Conservation (phyloP, 2,797 vertebrate genomes). For the Myiothlypis chrysogaster region DNA sequence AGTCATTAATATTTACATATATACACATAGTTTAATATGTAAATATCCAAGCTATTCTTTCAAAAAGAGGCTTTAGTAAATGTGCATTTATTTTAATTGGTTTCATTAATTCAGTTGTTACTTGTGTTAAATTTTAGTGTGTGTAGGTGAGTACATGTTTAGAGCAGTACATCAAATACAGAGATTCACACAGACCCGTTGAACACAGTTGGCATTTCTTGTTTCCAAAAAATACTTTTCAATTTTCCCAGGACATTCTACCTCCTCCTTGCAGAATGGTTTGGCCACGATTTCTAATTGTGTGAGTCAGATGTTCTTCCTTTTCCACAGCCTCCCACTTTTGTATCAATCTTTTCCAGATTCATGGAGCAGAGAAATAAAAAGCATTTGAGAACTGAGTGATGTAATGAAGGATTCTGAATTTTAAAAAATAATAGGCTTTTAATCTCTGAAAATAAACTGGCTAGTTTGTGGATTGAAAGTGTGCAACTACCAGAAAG, state of each 20-base stretch:
- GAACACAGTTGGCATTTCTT: not conserved
- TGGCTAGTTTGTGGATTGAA: not conserved
- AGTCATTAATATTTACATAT: not conserved
- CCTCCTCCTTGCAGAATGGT: constrained; percentile 27
- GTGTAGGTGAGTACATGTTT: not conserved
- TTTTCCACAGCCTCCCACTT: constrained; percentile 54
- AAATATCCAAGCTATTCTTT: not conserved
- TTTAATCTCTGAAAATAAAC: not conserved
- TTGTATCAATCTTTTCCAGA: constrained; percentile 35
- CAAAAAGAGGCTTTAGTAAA: not conserved
- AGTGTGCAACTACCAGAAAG: not conserved
- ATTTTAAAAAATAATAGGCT: not conserved
- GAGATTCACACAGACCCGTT: not conserved
- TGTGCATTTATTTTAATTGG: not conserved
- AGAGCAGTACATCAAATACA: not conserved
- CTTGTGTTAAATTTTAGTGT: not conserved
- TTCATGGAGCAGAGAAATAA: not conserved
- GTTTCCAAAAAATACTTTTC: not conserved
- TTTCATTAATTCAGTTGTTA: not conserved
- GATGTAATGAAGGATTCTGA: not conserved
- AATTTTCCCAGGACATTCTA: constrained; percentile 33
- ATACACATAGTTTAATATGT: not conserved
- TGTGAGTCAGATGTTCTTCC: constrained; percentile 59
- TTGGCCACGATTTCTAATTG: not conserved
- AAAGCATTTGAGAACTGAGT: not conserved